Evolutionary conservation across 2,113 vertebrate genomes (phyloP), one percentile per base, ranked within the genome.

Genomic region (Melanerpes aurifrons): DNA sequence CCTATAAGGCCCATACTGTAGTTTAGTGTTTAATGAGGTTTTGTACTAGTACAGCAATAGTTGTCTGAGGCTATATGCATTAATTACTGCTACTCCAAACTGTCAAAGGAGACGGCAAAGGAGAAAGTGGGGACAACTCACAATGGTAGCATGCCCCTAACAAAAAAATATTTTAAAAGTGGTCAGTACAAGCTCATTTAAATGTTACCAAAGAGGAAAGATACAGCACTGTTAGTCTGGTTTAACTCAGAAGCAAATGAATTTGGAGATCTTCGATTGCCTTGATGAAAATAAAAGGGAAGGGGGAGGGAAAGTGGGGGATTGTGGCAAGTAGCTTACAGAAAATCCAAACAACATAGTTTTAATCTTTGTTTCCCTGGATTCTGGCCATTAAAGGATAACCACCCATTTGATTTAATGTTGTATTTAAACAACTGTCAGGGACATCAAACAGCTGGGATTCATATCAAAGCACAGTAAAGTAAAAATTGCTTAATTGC

Each of bases 401-500:
- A 50, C 16, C 45, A 69, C 20, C 7, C 10, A 19, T 90, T 26
- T 86, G 47, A 69, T 92, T 94, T 81, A 32, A 57, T 64, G 35
- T n/a, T 45, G 9, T 48, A 16, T 92, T 70, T 73, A 80, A 87
- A 82, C 37, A 93, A 56, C 37, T 79, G 53, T 78, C 40, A 70
- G 50, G 47, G 50, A 70, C 47, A 74, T 86, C 20, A 79, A 59
- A 74, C 92, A 71, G 15, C 50, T 84, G 20, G 7, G 8, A 7
- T 77, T 92, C 76, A 25, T 91, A 31, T 50, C 47, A 77, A 94
- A 75, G 40, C 22, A 2, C 13, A 28, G 16, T 67, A 48, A 92
- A 87, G 25, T 82, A 63, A 92, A 92, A 81, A 73, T 26, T 66
- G 58, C 53, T 64, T 85, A 85, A 62, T 93, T 95, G 17, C 57